These are phyloP conservation scores for Rhinatrema bivittatum DNA, from an alignment of 2,797 vertebrate genomes.

Conservation along the genomic window DNA sequence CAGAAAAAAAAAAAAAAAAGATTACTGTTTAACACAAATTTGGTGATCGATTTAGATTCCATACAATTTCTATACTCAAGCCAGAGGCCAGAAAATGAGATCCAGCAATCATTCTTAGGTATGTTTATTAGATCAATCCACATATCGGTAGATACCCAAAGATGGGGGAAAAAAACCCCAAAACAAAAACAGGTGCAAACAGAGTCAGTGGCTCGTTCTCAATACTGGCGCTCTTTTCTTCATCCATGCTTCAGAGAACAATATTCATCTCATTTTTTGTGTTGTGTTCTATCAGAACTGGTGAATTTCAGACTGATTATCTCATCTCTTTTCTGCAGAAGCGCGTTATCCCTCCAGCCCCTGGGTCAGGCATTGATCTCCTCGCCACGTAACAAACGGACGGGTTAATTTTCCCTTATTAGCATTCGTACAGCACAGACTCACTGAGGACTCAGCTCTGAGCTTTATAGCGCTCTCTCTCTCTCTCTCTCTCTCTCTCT, in stretches of 20 bases:
- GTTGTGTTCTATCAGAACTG: constrained; percentile 16
- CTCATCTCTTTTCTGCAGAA: constrained; percentile 41
- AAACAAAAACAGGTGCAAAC: too few species aligned
- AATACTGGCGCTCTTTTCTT: constrained; percentile 12
- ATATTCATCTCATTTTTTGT: constrained; percentile 5
- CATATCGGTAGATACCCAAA: too few species aligned
- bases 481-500: constrained; percentile 2
- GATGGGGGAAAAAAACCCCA: too few species aligned
- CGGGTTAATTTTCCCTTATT: constrained; percentile 67
- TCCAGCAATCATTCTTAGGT: too few species aligned
- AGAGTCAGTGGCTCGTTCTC: too few species aligned
- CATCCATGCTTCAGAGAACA: background rate
- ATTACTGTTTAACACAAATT: too few species aligned
- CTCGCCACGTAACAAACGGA: constrained; percentile 51
- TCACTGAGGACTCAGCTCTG: constrained; percentile 32
- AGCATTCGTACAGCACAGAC: constrained; percentile 57
- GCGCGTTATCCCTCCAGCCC: constrained; percentile 33
- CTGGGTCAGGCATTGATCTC: constrained; percentile 54
- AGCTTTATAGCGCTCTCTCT: background rate
- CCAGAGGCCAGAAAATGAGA: too few species aligned
- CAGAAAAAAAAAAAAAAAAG: too few species aligned
- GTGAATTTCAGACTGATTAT: constrained; percentile 42
- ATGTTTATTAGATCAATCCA: too few species aligned
- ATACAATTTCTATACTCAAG: too few species aligned
- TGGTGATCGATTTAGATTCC: too few species aligned